These are phyloP conservation scores for Microhierax caerulescens DNA, from an alignment of 2,797 vertebrate genomes.

Conservation along the genomic window DNA sequence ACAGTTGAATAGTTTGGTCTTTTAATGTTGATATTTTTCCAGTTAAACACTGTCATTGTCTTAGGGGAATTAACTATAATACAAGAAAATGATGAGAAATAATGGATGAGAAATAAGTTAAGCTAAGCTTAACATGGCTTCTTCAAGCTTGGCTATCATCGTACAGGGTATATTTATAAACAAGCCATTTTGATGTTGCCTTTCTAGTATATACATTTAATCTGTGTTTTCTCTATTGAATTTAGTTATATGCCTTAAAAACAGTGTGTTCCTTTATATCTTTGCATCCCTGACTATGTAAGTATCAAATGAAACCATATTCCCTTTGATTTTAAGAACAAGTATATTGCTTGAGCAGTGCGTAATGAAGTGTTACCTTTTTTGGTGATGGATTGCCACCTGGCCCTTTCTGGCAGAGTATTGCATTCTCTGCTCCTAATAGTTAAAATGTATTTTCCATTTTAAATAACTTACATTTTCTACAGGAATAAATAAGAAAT, in stretches of 20 bases:
- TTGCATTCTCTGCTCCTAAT: background rate
- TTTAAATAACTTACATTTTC: background rate
- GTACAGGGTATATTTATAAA: background rate
- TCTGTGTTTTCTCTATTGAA: background rate
- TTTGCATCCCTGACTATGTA: background rate
- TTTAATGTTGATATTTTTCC: background rate
- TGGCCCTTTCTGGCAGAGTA: background rate
- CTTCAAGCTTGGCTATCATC: background rate
- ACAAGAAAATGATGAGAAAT: background rate
- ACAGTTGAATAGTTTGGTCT: background rate
- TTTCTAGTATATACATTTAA: background rate
- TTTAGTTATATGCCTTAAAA: background rate
- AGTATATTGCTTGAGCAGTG: background rate
- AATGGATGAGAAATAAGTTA: no score
- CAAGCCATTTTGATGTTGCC: background rate
- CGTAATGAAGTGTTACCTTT: background rate
- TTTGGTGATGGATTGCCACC: background rate
- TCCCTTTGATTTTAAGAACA: conserved; percentile 1
- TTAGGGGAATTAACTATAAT: background rate
- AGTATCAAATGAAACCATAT: background rate
- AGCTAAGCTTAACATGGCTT: background rate
- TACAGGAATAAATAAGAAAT: background rate
- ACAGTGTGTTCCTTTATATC: background rate
- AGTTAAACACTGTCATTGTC: background rate
- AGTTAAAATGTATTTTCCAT: background rate